phyloP scores from a whole-genome alignment of 2,797 vertebrate genomes.

The Kryptopterus vitreolus region DNA sequence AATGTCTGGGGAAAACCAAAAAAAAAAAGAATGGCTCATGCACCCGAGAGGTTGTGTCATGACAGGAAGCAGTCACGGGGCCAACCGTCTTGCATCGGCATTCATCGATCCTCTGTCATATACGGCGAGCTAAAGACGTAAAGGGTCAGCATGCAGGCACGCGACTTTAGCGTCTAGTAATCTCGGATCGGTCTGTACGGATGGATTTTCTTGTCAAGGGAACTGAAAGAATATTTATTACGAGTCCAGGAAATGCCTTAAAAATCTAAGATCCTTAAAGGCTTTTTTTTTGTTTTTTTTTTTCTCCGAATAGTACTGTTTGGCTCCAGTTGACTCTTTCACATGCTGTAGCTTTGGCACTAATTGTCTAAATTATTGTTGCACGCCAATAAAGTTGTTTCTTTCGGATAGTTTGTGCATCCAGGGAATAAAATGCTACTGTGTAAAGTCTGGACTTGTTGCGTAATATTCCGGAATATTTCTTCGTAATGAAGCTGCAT shows the following conservation, averaged over 20 bases:
- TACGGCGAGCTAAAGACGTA: constrained; percentile 15
- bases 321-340: too few species aligned
- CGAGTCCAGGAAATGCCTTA: neutral
- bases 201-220: neutral
- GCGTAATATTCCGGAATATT: constrained; percentile 26
- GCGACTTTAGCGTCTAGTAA: constrained; percentile 20
- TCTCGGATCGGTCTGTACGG: neutral
- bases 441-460: neutral
- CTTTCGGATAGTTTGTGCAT: too few species aligned
- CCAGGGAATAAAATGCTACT: too few species aligned
- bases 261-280: neutral
- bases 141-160: constrained; percentile 25
- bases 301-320: too few species aligned
- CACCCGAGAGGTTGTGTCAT: constrained; percentile 40
- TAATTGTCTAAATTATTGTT: too few species aligned
- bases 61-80: constrained; percentile 48
- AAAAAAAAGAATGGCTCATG: constrained; percentile 53
- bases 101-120: constrained; percentile 38
- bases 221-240: neutral
- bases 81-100: constrained; percentile 43
- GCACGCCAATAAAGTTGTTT: too few species aligned
- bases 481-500: constrained; percentile 28
- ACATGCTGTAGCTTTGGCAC: too few species aligned
- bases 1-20: constrained; percentile 12
- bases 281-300: too few species aligned